Evolutionary conservation across 2,797 vertebrate species (phyloP), one percentile per base, ranked within the genome.

Genomic region (Sebastes hubbsi): DNA sequence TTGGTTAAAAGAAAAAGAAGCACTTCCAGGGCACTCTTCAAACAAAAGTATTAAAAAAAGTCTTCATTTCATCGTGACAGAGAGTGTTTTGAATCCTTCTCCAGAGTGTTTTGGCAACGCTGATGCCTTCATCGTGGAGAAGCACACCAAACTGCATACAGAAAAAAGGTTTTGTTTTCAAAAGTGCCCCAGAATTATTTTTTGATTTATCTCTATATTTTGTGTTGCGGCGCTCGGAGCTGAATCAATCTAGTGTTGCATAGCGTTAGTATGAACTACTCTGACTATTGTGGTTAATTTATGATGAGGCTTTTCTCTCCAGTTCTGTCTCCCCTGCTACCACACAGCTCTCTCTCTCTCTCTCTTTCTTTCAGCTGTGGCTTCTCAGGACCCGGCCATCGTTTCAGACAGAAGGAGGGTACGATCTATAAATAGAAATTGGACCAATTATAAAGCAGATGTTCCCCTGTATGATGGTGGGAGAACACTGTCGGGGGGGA

Each of bases 361-460:
- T 27, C 46, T 77, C 67, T 71, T 6, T 66, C 62, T 83, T 69
- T 91, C 81, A 89, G 89, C 88, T 85, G 86, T 87, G 84, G 89
- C 89, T 89, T 87, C 82, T 91, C 82, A 84, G 85, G 87, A 92
- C 86, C 75, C 2, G 89, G 86, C 90, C 90, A 91, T 86, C 75
- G 46, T 73, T 73, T 91, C 88, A 92, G 88, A 92, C 88, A 91
- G 90, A 93, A 93, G 88, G 92, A 91, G 90, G 91, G 89, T 92
- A 91, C 36, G 49, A 59, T 88, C 94, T 95, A 96, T 94, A 94
- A 94, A 95, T 94, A 95, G 91, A 93, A 89, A 91, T 78, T 93
- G 89, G 90, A 91, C 94, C 93, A 95, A 95, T 95, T 95, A 95
- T 94, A 90, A 93, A 92, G 91, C 91, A 93, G 91, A 94, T 91